Evolutionary conservation across 2,888 invertebrate genomes (phyloP).

Genomic region (Synanthedon formicaeformis): DNA sequence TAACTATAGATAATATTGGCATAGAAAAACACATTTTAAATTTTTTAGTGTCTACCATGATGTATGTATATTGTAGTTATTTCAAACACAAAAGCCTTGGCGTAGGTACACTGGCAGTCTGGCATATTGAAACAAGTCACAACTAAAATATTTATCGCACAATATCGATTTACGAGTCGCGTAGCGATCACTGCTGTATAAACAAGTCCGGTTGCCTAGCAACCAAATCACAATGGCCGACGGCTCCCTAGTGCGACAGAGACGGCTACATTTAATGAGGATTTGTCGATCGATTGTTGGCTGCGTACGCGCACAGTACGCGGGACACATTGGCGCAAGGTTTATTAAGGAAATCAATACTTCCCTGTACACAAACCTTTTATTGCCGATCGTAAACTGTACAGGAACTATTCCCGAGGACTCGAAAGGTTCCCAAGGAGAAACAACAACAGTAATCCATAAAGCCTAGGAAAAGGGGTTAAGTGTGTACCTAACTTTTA

Average conservation of each 20-base stretch:
- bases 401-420: not conserved
- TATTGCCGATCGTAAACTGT: slow-evolving; percentile 4
- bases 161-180: slow-evolving; percentile 24
- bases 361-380: slow-evolving; percentile 24
- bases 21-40: too few species aligned
- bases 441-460: not conserved
- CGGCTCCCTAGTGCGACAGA: slow-evolving; percentile 4
- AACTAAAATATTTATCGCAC: slow-evolving; percentile 12
- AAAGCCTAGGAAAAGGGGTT: not conserved
- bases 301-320: slow-evolving; percentile 31
- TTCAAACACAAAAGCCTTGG: too few species aligned
- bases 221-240: slow-evolving; percentile 14
- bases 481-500: too few species aligned
- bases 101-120: too few species aligned
- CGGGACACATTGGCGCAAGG: slow-evolving; percentile 19
- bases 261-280: slow-evolving; percentile 2
- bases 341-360: slow-evolving; percentile 48
- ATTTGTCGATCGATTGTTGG: slow-evolving; percentile 46
- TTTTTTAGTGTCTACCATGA: too few species aligned
- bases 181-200: slow-evolving; percentile 14
- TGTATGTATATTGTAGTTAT: too few species aligned
- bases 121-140: too few species aligned
- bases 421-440: slow-evolving; percentile 2
- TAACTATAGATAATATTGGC: too few species aligned
- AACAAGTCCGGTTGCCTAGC: slow-evolving; percentile 24